These are phyloP conservation scores for Dryobota labecula DNA, from an alignment of 2,888 invertebrate species.

Conservation along the genomic window DNA sequence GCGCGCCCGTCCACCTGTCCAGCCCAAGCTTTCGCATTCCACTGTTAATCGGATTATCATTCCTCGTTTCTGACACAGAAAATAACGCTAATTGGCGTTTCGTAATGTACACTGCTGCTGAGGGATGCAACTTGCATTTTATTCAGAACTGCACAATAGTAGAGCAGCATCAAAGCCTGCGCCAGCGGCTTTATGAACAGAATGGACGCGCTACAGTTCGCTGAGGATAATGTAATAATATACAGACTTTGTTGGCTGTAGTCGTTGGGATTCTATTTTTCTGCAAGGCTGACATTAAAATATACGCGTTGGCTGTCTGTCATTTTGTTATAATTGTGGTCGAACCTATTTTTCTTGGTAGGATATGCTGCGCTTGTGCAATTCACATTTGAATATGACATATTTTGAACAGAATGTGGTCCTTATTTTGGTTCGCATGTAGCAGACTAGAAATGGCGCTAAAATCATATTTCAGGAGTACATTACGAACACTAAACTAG, in stretches of 20 bases:
- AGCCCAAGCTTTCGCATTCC: slow-evolving; percentile 70
- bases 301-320: slow-evolving; percentile 11
- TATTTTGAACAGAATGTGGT: not conserved
- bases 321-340: slow-evolving; percentile 34
- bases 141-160: slow-evolving; percentile 40
- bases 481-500: slow-evolving; percentile 1
- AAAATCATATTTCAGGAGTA: slow-evolving; percentile 6
- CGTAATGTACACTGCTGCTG: slow-evolving; percentile 60
- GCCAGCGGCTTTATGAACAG: slow-evolving; percentile 30
- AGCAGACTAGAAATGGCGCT: slow-evolving; percentile 5
- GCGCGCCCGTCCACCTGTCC: slow-evolving; percentile 79
- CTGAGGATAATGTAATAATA: slow-evolving; percentile 46
- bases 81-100: slow-evolving; percentile 72
- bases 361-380: slow-evolving; percentile 7
- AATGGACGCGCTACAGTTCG: slow-evolving; percentile 37
- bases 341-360: slow-evolving; percentile 4
- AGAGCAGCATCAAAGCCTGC: slow-evolving; percentile 22
- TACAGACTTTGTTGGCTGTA: slow-evolving; percentile 22
- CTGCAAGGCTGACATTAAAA: slow-evolving; percentile 26
- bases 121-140: slow-evolving; percentile 59
- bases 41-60: slow-evolving; percentile 80
- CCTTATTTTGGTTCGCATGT: slow-evolving; percentile 4
- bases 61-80: slow-evolving; percentile 73
- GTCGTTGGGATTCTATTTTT: slow-evolving; percentile 31
- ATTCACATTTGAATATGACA: slow-evolving; percentile 14